Evolutionary conservation across 1,140 invertebrate genomes (phyloP), one percentile per base, ranked within the genome.

Genomic region (Drosophila erecta): DNA sequence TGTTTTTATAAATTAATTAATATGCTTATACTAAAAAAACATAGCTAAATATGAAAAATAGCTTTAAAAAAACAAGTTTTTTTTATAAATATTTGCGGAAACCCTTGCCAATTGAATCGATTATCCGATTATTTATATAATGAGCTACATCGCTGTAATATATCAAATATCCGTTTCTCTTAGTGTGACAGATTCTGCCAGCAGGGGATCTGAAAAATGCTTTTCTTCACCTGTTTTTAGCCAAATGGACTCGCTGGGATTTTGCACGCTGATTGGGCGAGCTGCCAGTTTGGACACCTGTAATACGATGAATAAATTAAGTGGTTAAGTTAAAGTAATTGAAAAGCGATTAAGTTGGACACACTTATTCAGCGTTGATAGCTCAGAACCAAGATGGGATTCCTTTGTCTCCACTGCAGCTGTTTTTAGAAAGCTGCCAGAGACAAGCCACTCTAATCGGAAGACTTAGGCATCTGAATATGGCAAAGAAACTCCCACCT

Each of bases 291-390:
- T 83, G 83, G 84, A 86, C 83, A 87, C 79, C 85, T 86, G 83
- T 87, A 79, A 79, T 87, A 59, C 83, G 78, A 79, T 87, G 83
- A 86, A 86, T 86, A 87, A 86, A 86, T 87, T 81, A 86, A 87
- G 83, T 86, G 83, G 75, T 83, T 87, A 76, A 76, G 73, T 67
- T 76, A 69, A 87, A 86, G 81, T 87, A 86, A 86, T 86, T 86
- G 83, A 87, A 86, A 83, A 79, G 84, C 83, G 83, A 86, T 86
- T 86, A 87, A 86, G 66, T 40, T 70, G 67, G 43, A 40, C 41
- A 57, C 35, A 35, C 65, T 57, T 22, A 33, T 44, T 64, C 44
- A 15, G 64, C 40, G 46, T 53, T 41, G 64, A 47, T 46, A 20
- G 20, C 11, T 12, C 41, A 20, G 35, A 27, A n/a, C 20, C 20